Evolutionary conservation across 2,888 invertebrate species (phyloP).

Genomic region (Myopa testacea): DNA sequence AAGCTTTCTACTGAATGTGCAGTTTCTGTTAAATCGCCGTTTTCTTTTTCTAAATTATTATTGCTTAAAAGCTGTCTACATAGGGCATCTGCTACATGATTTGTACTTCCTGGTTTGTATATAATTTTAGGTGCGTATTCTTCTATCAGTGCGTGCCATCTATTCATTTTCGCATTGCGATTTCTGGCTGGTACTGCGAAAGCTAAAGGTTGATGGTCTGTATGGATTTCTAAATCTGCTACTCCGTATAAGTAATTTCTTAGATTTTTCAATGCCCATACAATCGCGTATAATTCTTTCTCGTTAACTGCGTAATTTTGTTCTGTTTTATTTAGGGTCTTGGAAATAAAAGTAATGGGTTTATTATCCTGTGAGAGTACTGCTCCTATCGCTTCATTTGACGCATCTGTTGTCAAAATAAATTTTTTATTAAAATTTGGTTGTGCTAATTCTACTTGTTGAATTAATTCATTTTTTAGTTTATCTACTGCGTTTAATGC

Average conservation of each 20-base stretch:
- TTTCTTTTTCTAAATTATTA: constrained; percentile 9
- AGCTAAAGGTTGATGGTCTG: constrained; percentile 46
- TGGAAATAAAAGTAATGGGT: constrained; percentile 56
- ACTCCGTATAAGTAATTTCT: constrained; percentile 61
- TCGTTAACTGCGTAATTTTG: constrained; percentile 57
- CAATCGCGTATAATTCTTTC: constrained; percentile 60
- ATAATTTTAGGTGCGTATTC: constrained; percentile 54
- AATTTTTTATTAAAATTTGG: constrained; percentile 51
- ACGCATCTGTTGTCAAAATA: constrained; percentile 57
- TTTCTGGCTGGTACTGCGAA: constrained; percentile 44
- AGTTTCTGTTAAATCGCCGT: constrained; percentile 14
- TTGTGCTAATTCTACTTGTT: constrained; percentile 37
- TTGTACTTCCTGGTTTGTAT: constrained; percentile 47
- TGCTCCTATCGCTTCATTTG: constrained; percentile 53
- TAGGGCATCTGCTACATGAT: constrained; percentile 37
- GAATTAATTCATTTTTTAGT: constrained; percentile 37
- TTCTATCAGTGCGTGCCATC: constrained; percentile 59
- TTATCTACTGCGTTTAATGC: constrained; percentile 34
- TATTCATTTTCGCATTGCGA: constrained; percentile 59
- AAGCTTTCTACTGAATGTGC: constrained; percentile 41
- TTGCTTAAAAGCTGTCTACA: not conserved
- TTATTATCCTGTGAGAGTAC: constrained; percentile 55
- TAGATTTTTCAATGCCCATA: constrained; percentile 61
- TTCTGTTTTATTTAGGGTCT: constrained; percentile 53
- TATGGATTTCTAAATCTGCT: constrained; percentile 46